Base-by-base conservation (phyloP, 2,113 vertebrate species). In the Brachirus orientalis region DNA sequence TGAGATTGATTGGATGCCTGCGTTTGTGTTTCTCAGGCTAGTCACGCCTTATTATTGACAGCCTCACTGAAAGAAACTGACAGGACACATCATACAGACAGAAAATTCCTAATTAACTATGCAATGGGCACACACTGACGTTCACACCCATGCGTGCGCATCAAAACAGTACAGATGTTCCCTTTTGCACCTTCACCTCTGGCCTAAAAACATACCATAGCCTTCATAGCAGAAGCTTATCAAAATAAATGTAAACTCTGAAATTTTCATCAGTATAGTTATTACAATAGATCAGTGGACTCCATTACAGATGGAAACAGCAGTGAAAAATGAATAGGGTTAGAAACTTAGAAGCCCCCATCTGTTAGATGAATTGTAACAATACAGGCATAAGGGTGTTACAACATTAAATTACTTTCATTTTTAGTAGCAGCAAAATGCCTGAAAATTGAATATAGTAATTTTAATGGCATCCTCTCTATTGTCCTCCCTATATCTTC, bases 41-140 rank as follows among this genome's bases (percentile, higher is more conserved):
- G 86, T 85, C 89, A 86, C 82, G 69, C 64, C 48, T 73, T 53
- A 3, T 82, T 85, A 90, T 88, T 85, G 86, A 85, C 87, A 86
- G 76, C 58, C 51, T 89, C 74, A 88, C 68, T 83, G 80, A 82
- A 76, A 86, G 82, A 88, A 89, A 85, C 55, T 90, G 89, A 88
- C 86, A 89, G 83, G 59, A 45, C 68, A 51, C 60, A 64, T 86
- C 79, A 88, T 69, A 79, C 65, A 63, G 50, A 70, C 43, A 52
- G 47, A 69, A 14, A 69, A 79, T 58, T 66, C 56, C 53, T 38
- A 56, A 50, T 78, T 71, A 48, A 6, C 53, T 3, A 17, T 50
- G 63, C 56, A 54, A 13, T 37, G 47, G 17, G 37, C 12, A 45
- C 55, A 66, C 47, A 52, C 38, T 56, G 53, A 44, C 1, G 12